phyloP scores from a whole-genome alignment of 1,140 invertebrate species.

The Zaprionus capensis region DNA sequence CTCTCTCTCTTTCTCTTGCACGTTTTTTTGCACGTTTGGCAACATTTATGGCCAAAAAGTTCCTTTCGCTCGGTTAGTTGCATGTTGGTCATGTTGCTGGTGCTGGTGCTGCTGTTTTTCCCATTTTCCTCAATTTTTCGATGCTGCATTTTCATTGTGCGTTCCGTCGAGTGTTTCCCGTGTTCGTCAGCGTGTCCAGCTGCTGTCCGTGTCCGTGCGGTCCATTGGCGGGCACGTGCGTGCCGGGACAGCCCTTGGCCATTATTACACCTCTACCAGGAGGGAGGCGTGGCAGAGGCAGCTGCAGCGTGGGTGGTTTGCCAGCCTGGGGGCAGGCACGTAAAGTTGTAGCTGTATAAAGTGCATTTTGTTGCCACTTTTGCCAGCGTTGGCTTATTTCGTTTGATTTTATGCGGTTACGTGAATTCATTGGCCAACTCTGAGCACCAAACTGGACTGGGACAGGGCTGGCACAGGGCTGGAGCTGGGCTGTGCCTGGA shows the following conservation, averaged over 20 bases:
- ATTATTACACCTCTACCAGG: conserved; percentile 72
- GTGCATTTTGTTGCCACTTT: conserved; percentile 81
- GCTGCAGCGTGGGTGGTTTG: conserved; percentile 1
- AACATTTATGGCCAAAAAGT: conserved; percentile 71
- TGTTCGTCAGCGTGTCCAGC: conserved; percentile 13
- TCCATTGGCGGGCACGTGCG: conserved; percentile 65
- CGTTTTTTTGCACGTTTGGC: conserved; percentile 33
- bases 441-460: neutral
- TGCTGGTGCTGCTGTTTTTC: conserved; percentile 10
- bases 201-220: conserved; percentile 44
- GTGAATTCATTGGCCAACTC: conserved; percentile 74
- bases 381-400: conserved; percentile 77
- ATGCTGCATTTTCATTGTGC: conserved; percentile 59
- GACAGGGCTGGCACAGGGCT: neutral
- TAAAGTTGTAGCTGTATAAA: conserved; percentile 59
- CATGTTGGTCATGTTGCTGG: conserved; percentile 12
- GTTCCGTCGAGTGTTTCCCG: conserved; percentile 18
- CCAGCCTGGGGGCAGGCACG: conserved; percentile 44
- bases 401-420: conserved; percentile 83
- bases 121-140: conserved; percentile 23
- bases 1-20: neutral
- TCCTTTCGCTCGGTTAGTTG: conserved; percentile 44
- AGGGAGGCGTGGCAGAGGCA: conserved; percentile 1
- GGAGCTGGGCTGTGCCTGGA: neutral
- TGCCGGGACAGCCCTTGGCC: conserved; percentile 66